Evolutionary conservation across 2,113 vertebrate species (phyloP), one percentile per base, ranked within the genome.

Genomic region (Passer montanus): DNA sequence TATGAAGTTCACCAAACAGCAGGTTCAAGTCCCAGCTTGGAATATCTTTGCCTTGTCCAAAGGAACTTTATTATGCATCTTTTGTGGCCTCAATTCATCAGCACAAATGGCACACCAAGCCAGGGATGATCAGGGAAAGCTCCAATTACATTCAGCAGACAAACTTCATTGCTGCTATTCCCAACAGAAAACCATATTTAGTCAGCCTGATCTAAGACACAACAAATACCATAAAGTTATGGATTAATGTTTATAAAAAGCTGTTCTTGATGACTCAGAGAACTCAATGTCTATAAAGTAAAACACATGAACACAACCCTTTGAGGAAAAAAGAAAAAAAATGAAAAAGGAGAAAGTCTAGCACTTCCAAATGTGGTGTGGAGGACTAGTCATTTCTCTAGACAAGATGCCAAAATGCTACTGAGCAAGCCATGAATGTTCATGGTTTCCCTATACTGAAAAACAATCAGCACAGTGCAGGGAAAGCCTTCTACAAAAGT

Each of bases 401-500:
- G 79, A 89, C 56, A 91, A 95, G 44, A 46, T 41, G 89, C 64
- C 91, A 89, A 93, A 96, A 94, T 56, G 60, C 84, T 95, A 76
- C 92, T 87, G 72, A 63, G 84, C 84, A 93, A 96, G 79, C 60
- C 88, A 68, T 27, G 28, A 78, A 30, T 37, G 84, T 80, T 94
- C 91, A 92, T 44, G 66, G 66, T 41, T 92, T 84, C 26, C 11
- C 50, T 84, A 21, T 60, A 73, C 11, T 37, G 68, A 92, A 88
- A 87, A 95, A 76, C 49, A 89, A 77, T 47, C 70, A 92, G 91
- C 41, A 88, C 69, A 60, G 55, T 52, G 31, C 28, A 64, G 70
- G 88, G 80, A 95, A 98, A 96, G 64, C 73, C 82, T 96, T 94
- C 95, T 83, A 87, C 66, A 90, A 66, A 23, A 33, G 24, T 7